Conservation (phyloP, 2,888 invertebrate species). For the Latrodectus hesperus region DNA sequence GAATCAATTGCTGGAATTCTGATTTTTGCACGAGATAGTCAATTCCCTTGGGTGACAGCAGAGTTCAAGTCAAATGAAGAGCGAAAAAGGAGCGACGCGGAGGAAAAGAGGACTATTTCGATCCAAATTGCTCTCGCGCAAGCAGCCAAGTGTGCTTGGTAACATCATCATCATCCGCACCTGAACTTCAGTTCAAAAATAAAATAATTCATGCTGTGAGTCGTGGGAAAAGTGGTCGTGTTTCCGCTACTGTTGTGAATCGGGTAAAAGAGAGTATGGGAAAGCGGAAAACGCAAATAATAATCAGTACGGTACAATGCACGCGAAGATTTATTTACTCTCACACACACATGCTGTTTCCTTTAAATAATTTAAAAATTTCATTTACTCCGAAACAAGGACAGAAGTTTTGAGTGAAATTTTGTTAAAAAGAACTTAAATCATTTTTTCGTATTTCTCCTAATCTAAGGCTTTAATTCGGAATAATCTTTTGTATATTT, state of each 20-base stretch:
- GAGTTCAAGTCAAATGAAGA: conserved; percentile 1
- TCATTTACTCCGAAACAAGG: too few species aligned
- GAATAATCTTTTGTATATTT: too few species aligned
- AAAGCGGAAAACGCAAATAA: conserved; percentile 40
- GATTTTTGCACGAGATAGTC: conserved; percentile 35
- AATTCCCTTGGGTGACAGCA: background rate
- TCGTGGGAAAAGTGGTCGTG: conserved; percentile 48
- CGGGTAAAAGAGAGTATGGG: conserved; percentile 31
- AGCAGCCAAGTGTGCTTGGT: conserved; percentile 44
- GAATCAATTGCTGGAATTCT: conserved; percentile 42
- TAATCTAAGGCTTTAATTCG: too few species aligned
- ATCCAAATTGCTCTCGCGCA: conserved; percentile 39
- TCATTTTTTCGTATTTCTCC: too few species aligned
- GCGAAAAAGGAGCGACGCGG: background rate
- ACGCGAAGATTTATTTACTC: conserved; percentile 13
- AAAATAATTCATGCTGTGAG: conserved; percentile 30
- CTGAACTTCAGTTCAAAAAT: conserved; percentile 2
- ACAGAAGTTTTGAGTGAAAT: too few species aligned
- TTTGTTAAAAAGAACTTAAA: too few species aligned
- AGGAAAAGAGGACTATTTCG: conserved; percentile 17
- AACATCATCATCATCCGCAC: conserved; percentile 38
- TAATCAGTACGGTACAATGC: conserved; percentile 46
- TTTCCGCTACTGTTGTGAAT: conserved; percentile 48
- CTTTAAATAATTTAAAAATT: background rate
- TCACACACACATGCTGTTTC: background rate